Conservation (phyloP, 1,140 invertebrate species). For the Drosophila busckii region DNA sequence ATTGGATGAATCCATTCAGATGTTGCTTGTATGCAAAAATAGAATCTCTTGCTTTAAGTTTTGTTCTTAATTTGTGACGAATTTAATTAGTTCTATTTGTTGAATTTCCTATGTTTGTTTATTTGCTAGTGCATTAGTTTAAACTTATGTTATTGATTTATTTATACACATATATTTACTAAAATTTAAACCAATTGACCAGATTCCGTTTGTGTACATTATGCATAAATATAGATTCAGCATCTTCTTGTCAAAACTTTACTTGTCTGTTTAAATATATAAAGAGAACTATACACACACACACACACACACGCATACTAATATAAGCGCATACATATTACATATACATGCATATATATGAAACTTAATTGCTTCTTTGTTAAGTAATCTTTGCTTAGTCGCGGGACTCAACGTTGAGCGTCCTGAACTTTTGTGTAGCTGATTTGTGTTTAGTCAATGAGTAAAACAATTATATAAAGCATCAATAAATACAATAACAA, state of each 20-base stretch:
- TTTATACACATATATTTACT: no score
- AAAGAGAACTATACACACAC: no score
- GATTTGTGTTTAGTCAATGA: constrained; percentile 65
- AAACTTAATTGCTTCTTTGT: constrained; percentile 44
- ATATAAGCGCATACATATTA: constrained; percentile 17
- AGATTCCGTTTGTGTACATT: constrained; percentile 40
- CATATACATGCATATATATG: constrained; percentile 7
- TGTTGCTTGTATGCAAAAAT: background rate
- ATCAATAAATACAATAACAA: constrained; percentile 60
- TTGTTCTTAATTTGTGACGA: constrained; percentile 46
- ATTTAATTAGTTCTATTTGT: constrained; percentile 60
- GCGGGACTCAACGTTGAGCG: constrained; percentile 19
- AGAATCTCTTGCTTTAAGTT: constrained; percentile 25
- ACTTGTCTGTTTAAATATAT: no score
- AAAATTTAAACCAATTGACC: constrained; percentile 43
- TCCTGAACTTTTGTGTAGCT: constrained; percentile 54
- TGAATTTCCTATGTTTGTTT: constrained; percentile 59
- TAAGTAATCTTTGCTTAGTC: constrained; percentile 61
- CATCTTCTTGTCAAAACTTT: no score
- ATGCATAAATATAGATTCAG: no score
- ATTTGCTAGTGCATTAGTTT: constrained; percentile 62
- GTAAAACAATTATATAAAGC: constrained; percentile 35
- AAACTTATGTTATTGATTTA: no score
- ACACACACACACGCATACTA: constrained; percentile 23
- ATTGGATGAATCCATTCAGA: background rate